Base-by-base conservation (phyloP, 1,140 invertebrate species). In the Trissolcus basalis region DNA sequence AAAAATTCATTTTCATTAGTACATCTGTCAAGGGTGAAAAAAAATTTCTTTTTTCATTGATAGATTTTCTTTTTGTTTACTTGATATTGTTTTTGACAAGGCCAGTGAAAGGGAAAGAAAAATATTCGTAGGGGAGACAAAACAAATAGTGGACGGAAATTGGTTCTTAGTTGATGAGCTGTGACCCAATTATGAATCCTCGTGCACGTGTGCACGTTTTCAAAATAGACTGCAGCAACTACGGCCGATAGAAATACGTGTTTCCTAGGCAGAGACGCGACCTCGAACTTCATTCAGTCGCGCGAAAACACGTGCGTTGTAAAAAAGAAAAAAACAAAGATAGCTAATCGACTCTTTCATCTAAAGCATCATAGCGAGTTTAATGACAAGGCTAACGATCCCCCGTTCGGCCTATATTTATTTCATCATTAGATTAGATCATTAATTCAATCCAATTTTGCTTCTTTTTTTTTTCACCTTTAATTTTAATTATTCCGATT, bases 241-340 rank as follows among this genome's bases (percentile, higher is more conserved):
- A 13, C 41, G 68, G 47, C 54, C 63, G 59, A 71, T 27, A 70
- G 58, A 69, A 61, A 63, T 63, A 71, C 36, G 3, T n/a, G 9
- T 64, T 71, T 71, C 39, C 59, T 55, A 47, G 45, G 59, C 47
- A 51, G 61, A 8, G 19, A 45, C 16, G 50, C 19, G 59, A 58
- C 68, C 59, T 71, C 59, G 68, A 71, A 71, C 59, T 63, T 61
- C 68, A 61, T 45, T 64, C 59, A 56, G 47, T 36, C 39, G 33
- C 48, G 11, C 47, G 45, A 33, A 71, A 63, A 63, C 68, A 71
- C 68, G 53, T 71, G 59, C 56, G 11, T 19, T 54, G 13, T 43
- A 50, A 41, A 60, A 61, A 43, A 60, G 55, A 69, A 36, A 35
- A 43, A 63, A 33, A 27, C 2, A 27, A n/a, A n/a, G n/a, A n/a